Percentiles rank a stretch among this genome's conserved stretches.
Conservation (phyloP, 2,113 vertebrate genomes). For the Ovibos moschatus region DNA sequence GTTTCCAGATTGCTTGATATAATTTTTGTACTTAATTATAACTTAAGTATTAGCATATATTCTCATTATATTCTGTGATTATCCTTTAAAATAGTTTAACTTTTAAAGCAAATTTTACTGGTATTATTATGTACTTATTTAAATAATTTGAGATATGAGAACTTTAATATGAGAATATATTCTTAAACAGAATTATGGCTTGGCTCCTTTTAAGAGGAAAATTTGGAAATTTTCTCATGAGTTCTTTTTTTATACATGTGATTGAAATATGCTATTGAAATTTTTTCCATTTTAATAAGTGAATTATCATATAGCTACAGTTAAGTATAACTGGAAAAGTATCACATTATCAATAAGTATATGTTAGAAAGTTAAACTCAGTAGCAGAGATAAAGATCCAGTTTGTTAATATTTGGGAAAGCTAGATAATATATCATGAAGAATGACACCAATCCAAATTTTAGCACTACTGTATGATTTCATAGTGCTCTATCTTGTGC, state of each 20-base stretch:
- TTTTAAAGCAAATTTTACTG: conserved; percentile 11
- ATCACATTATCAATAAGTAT: background rate
- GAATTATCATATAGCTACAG: background rate
- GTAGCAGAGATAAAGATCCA: background rate
- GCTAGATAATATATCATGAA: background rate
- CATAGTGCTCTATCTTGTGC: conserved; percentile 62
- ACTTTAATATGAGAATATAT: background rate
- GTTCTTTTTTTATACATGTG: background rate
- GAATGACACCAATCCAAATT: conserved; percentile 48
- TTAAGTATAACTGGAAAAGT: background rate
- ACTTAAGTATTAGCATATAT: background rate
- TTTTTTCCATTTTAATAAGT: background rate
- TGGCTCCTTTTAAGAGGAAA: conserved; percentile 58
- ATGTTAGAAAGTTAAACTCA: background rate
- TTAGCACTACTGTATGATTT: conserved; percentile 51
- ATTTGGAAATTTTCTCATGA: background rate
- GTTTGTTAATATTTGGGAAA: conserved; percentile 19
- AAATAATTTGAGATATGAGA: conserved; percentile 43
- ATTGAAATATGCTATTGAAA: background rate
- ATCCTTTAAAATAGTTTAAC: background rate
- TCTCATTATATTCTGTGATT: background rate
- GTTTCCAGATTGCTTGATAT: background rate
- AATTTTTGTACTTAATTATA: conserved; percentile 8
- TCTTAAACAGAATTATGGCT: background rate
- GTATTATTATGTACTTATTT: background rate